Evolutionary conservation across 1,140 invertebrate species (phyloP).

Genomic region (Bradynema listronoti): DNA sequence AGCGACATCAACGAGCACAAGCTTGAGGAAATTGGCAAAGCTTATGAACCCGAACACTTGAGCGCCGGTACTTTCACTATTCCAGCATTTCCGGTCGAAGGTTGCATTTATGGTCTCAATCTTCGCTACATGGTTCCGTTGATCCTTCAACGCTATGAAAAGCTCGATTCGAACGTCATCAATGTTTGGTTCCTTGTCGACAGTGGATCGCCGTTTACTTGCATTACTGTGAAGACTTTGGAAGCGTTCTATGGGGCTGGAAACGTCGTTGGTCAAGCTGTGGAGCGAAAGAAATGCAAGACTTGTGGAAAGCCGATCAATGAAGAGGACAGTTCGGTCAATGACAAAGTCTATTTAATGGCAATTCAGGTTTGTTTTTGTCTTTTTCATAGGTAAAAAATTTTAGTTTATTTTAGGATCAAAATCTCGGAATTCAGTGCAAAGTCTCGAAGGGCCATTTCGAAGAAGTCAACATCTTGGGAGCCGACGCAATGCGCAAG

Average conservation of each 20-base stretch:
- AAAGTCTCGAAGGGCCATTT: constrained; percentile 23
- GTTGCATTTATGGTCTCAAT: constrained; percentile 24
- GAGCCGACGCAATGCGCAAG: constrained; percentile 11
- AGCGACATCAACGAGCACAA: constrained; percentile 8
- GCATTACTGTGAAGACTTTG: constrained; percentile 22
- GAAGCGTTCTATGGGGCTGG: constrained; percentile 21
- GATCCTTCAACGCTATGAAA: constrained; percentile 18
- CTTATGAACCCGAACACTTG: constrained; percentile 28
- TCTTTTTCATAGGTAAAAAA: constrained; percentile 25
- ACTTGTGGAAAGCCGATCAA: too few species aligned
- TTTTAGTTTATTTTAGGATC: constrained; percentile 28
- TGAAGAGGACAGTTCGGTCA: too few species aligned
- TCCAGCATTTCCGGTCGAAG: constrained; percentile 35
- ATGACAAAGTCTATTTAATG: constrained; percentile 5
- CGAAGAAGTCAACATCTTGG: constrained; percentile 20
- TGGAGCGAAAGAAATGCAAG: constrained; percentile 25
- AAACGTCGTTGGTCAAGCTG: too few species aligned
- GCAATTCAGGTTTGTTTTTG: constrained; percentile 33
- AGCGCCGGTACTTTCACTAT: constrained; percentile 28
- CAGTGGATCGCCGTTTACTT: constrained; percentile 1
- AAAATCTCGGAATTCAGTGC: constrained; percentile 16
- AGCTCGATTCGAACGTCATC: constrained; percentile 15
- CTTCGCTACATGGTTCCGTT: constrained; percentile 28
- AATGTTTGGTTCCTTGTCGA: constrained; percentile 36
- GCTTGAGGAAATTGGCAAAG: constrained; percentile 1